Conservation (phyloP, 2,888 invertebrate species). For the Hydroisotoma schaefferi region DNA sequence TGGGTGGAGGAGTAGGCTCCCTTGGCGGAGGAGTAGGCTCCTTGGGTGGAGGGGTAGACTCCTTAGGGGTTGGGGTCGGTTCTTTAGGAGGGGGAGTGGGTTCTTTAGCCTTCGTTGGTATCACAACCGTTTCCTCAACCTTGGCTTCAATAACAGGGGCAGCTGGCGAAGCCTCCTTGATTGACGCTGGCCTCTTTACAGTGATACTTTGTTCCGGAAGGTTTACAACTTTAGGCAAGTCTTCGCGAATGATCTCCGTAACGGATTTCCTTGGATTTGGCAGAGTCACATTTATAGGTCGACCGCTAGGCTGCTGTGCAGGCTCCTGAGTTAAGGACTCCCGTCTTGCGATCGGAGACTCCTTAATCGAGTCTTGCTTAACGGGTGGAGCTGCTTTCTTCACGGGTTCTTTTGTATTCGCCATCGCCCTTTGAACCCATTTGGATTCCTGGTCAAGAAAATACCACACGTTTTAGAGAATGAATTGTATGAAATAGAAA, state of each 20-base stretch:
- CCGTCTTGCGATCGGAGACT: slow-evolving; percentile 11
- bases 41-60: slow-evolving; percentile 23
- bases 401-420: slow-evolving; percentile 31
- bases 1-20: slow-evolving; percentile 18
- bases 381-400: background rate
- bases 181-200: slow-evolving; percentile 29
- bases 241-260: slow-evolving; percentile 21
- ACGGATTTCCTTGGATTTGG: slow-evolving; percentile 44
- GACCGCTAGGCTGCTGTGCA: slow-evolving; percentile 18
- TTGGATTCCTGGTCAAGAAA: slow-evolving; percentile 36
- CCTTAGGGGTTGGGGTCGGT: slow-evolving; percentile 21
- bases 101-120: slow-evolving; percentile 13
- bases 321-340: slow-evolving; percentile 22
- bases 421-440: slow-evolving; percentile 40
- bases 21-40: slow-evolving; percentile 19
- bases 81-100: slow-evolving; percentile 18
- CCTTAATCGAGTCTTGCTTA: background rate
- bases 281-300: slow-evolving; percentile 31
- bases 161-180: slow-evolving; percentile 17
- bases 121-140: slow-evolving; percentile 26
- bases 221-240: slow-evolving; percentile 17
- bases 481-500: too few species aligned
- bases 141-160: slow-evolving; percentile 19
- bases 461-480: too few species aligned
- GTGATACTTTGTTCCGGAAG: slow-evolving; percentile 35